Percentiles rank a stretch among this genome's conserved stretches.
These are phyloP conservation scores for Oedothorax gibbosus DNA, from an alignment of 1,140 invertebrate genomes.

Conservation along the genomic window DNA sequence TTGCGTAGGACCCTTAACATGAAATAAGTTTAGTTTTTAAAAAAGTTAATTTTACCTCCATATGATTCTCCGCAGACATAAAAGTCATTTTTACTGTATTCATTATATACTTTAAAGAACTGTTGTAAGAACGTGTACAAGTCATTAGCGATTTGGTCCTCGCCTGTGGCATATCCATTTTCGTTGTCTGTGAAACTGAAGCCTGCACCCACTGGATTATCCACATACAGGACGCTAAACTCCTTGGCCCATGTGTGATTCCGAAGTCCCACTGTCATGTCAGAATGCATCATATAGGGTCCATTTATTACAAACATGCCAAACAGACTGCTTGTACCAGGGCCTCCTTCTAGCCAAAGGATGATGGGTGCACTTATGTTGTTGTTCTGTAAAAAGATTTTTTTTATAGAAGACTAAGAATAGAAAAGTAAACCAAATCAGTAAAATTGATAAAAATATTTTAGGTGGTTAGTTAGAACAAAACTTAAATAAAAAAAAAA, in stretches of 20 bases:
- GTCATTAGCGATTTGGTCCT: no score
- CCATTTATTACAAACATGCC: conserved; percentile 87
- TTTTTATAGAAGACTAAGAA: neutral
- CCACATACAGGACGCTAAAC: conserved; percentile 84
- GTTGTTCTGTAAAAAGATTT: conserved; percentile 12
- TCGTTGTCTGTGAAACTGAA: conserved; percentile 62
- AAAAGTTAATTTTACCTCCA: no score
- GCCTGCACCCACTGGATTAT: conserved; percentile 85
- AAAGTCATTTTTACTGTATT: no score
- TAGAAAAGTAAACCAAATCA: no score
- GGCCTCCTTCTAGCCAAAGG: conserved; percentile 87
- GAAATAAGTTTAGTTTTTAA: no score
- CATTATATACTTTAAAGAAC: no score
- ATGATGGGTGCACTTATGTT: conserved; percentile 74
- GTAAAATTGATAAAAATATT: no score
- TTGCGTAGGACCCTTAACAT: no score
- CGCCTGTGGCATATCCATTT: conserved; percentile 61
- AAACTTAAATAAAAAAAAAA: no score
- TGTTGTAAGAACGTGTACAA: no score
- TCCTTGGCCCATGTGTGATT: conserved; percentile 81
- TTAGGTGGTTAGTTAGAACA: no score
- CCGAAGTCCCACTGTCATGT: conserved; percentile 73
- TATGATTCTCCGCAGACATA: no score
- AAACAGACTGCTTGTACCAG: conserved; percentile 82
- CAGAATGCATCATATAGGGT: conserved; percentile 73